Conservation (phyloP, 2,113 vertebrate genomes). For the Ictalurus punctatus region DNA sequence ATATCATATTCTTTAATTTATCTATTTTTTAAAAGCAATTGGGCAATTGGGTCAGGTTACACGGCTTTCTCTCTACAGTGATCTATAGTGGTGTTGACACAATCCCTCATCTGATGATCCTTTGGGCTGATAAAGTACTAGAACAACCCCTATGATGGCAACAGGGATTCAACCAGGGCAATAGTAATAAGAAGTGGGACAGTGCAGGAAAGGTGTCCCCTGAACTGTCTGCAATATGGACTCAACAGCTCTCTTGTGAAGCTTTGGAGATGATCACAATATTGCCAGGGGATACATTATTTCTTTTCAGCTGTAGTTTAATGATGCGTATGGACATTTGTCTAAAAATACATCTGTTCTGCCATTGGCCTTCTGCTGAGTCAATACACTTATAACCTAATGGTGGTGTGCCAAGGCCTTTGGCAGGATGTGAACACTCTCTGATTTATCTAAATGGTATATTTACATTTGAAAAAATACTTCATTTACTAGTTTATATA, state of each 20-base stretch:
- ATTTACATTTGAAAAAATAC: conserved; percentile 22
- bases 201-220: neutral
- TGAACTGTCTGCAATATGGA: neutral
- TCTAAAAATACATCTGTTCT: conserved; percentile 23
- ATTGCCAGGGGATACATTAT: neutral
- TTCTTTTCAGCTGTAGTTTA: conserved; percentile 21
- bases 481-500: neutral
- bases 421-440: conserved; percentile 20
- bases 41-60: neutral
- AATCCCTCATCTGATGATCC: no score
- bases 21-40: neutral
- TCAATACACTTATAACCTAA: conserved; percentile 29
- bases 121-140: neutral
- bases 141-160: neutral
- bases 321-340: conserved; percentile 19
- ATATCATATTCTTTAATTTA: neutral
- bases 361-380: conserved; percentile 28
- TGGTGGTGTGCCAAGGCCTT: conserved; percentile 31
- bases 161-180: neutral
- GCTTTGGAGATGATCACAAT: neutral
- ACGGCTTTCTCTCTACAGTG: neutral
- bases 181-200: neutral
- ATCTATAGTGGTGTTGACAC: neutral
- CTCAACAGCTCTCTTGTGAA: neutral
- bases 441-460: conserved; percentile 33